A percentile compares a stretch with the other conserved stretches of the same genome.
Conservation (phyloP, 2,888 invertebrate genomes). For the Andrena minutula region DNA sequence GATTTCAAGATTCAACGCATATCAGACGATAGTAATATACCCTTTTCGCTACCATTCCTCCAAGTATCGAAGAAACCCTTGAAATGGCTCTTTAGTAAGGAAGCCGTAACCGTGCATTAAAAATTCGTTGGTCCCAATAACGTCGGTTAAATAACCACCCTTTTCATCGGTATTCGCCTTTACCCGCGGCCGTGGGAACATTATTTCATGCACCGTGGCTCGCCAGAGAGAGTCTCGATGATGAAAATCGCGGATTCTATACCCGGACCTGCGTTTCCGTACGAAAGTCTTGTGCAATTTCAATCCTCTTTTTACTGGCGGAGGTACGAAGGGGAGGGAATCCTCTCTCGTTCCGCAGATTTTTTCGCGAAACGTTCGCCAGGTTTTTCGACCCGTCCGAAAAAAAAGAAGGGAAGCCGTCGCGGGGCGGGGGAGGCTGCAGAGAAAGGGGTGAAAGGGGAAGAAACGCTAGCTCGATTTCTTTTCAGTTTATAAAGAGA, state of each 20-base stretch:
- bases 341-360: constrained; percentile 19
- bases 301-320: constrained; percentile 58
- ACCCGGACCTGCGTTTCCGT: constrained; percentile 59
- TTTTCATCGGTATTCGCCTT: constrained; percentile 10
- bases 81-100: background rate
- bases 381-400: constrained; percentile 32
- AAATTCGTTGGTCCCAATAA: constrained; percentile 36
- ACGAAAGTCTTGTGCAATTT: constrained; percentile 61
- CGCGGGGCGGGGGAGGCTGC: background rate
- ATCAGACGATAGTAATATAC: background rate
- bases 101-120: constrained; percentile 43
- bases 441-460: background rate
- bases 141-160: constrained; percentile 49
- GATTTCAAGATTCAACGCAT: no score
- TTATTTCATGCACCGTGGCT: constrained; percentile 55
- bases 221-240: constrained; percentile 40
- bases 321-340: constrained; percentile 11
- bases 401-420: constrained; percentile 29
- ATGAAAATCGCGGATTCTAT: constrained; percentile 62
- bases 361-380: constrained; percentile 43
- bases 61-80: background rate
- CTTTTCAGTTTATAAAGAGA: constrained; percentile 61
- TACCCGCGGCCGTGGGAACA: constrained; percentile 37
- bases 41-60: no score
- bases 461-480: constrained; percentile 58